phyloP scores from a whole-genome alignment of 2,888 invertebrate genomes.

The Oxycera nigricornis region DNA sequence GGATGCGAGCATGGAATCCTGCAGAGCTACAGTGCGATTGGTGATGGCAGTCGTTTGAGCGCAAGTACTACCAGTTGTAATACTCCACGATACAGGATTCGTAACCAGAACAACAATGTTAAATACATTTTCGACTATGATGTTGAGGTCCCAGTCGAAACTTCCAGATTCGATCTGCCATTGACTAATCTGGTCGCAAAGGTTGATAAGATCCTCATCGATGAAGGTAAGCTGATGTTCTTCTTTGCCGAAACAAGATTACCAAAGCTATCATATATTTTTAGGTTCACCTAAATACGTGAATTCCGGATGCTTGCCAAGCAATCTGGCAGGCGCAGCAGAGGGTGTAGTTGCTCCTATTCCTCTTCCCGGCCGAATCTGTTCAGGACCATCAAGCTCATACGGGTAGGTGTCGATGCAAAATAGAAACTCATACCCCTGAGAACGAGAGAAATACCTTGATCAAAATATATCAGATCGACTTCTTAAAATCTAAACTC shows the following conservation, averaged over 20 bases:
- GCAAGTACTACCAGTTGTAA: background rate
- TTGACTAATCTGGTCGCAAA: constrained; percentile 7
- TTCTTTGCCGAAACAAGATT: background rate
- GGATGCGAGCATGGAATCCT: constrained; percentile 15
- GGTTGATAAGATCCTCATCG: constrained; percentile 25
- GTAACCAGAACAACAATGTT: background rate
- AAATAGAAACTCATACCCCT: background rate
- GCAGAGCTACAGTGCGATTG: background rate
- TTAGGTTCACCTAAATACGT: constrained; percentile 16
- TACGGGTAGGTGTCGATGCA: too few species aligned
- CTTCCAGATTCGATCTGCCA: background rate
- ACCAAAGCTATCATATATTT: background rate
- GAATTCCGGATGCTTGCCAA: constrained; percentile 7
- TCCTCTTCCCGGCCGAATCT: too few species aligned
- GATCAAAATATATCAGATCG: background rate
- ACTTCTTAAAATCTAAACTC: too few species aligned
- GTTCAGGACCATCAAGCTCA: too few species aligned
- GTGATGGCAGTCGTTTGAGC: background rate
- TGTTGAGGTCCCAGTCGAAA: constrained; percentile 11
- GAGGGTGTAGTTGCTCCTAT: background rate
- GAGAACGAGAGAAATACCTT: background rate
- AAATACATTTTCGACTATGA: constrained; percentile 30
- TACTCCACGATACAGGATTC: background rate
- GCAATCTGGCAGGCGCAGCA: background rate
- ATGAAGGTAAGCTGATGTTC: background rate